Percentiles rank a stretch among this genome's conserved stretches.
Conservation (phyloP, 2,797 vertebrate genomes). For the Gambelia wislizenii region DNA sequence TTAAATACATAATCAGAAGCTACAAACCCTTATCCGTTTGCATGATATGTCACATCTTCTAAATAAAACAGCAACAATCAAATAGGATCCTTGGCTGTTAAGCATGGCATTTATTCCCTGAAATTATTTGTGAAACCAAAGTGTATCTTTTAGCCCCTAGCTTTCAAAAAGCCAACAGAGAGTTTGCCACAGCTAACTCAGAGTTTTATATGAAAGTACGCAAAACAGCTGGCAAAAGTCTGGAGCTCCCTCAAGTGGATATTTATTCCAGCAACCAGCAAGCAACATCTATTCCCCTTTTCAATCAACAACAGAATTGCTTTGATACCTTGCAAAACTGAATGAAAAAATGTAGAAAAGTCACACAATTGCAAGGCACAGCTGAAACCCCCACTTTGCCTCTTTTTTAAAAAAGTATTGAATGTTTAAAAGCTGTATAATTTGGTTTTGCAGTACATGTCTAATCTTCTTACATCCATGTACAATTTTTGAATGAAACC, state of each 20-base stretch:
- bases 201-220: neutral
- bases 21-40: constrained; percentile 49
- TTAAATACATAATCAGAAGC: constrained; percentile 65
- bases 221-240: constrained; percentile 52
- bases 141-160: neutral
- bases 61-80: constrained; percentile 3
- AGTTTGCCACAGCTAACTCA: neutral
- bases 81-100: neutral
- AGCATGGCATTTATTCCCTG: constrained; percentile 13
- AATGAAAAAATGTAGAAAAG: neutral
- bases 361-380: neutral
- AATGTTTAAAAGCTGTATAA: neutral
- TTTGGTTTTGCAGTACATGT: neutral
- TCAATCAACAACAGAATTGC: too few relatives aligned
- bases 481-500: neutral
- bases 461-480: too few relatives aligned
- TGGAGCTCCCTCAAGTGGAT: constrained; percentile 78
- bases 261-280: neutral
- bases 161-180: neutral
- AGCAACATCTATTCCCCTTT: neutral
- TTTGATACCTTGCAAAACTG: neutral
- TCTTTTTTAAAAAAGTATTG: constrained; percentile 14
- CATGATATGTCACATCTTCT: constrained; percentile 42
- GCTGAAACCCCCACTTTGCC: neutral
- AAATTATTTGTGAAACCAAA: constrained; percentile 38